Evolutionary conservation across 2,797 vertebrate species (phyloP), one percentile per base, ranked within the genome.

Genomic region (Xiphophorus birchmanni): DNA sequence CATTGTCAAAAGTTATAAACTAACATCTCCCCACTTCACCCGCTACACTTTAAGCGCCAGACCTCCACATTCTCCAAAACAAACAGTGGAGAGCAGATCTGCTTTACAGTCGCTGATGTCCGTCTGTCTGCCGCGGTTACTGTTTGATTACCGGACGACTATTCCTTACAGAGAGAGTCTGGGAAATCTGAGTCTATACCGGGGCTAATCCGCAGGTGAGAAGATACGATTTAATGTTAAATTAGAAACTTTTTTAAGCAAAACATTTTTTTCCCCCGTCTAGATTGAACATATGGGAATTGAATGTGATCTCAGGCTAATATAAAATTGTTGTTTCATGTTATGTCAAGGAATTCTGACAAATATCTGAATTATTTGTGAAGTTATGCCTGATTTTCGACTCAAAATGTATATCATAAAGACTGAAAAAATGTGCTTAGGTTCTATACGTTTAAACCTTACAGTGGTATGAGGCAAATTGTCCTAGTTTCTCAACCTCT

Each of bases 1-100:
- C 96, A 97, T 97, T 98, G 97, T 96, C 94, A 94, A 97, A 96
- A 96, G 96, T 94, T 96, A 97, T 97, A 97, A 98, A 97, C 93
- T 93, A 93, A 91, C 80, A 95, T 95, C 92, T 95, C 93, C 67
- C 91, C 93, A 94, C 94, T 93, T 94, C 92, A 93, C 90, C 92
- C 88, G 83, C 92, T 65, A 92, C 91, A 93, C 90, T 88, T 87
- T 72, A 92, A 82, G 83, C 82, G 92, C 86, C 85, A 88, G 93
- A 90, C 89, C 90, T 94, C 90, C 90, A 91, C 92, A 93, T 93
- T 95, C 89, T 93, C 90, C 87, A 94, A 94, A 95, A 93, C 93
- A 95, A 95, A 95, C 95, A 95, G 88, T 82, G 84, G 75, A 85
- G 91, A 86, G 92, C 89, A 88, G 92, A 93, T 95, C 94, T 93